phyloP scores from a whole-genome alignment of 2,797 vertebrate species.

The Cirrhinus molitorella region DNA sequence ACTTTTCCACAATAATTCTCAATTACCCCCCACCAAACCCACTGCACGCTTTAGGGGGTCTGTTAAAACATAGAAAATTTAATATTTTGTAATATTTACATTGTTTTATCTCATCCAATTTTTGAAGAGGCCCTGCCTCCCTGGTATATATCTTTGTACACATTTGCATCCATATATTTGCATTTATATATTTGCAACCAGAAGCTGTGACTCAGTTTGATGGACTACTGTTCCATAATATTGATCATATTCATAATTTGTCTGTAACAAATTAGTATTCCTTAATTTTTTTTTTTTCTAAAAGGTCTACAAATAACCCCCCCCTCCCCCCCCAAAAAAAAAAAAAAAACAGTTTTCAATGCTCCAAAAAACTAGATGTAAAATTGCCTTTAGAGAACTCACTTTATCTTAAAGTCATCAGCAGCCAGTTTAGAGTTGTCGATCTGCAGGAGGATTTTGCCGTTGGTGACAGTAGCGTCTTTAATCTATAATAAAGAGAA shows the following conservation, averaged over 20 bases:
- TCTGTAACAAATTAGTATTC: neutral
- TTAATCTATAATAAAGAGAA: constrained; percentile 74
- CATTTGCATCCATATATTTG: neutral
- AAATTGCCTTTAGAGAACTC: constrained; percentile 59
- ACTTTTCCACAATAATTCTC: too few species aligned
- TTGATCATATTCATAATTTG: neutral
- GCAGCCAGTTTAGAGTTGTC: constrained; percentile 93
- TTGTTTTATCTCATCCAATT: too few species aligned
- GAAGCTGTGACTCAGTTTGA: neutral
- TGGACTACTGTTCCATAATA: neutral
- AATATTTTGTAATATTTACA: too few species aligned
- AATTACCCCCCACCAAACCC: too few species aligned
- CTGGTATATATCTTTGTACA: too few species aligned
- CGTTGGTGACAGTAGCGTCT: constrained; percentile 78
- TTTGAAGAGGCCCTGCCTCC: too few species aligned
- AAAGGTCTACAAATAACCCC: too few species aligned
- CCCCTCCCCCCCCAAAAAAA: too few species aligned
- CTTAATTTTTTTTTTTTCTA: neutral
- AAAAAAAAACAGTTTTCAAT: neutral
- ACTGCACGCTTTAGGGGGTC: too few species aligned
- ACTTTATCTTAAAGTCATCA: constrained; percentile 93
- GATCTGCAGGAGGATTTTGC: constrained; percentile 86
- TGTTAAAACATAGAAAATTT: too few species aligned
- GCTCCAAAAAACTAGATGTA: neutral
- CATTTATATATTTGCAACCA: neutral